Percentiles rank a stretch among this genome's conserved stretches.
These are phyloP conservation scores for Archivesica marissinica DNA, from an alignment of 1,140 invertebrate genomes.

Conservation along the genomic window DNA sequence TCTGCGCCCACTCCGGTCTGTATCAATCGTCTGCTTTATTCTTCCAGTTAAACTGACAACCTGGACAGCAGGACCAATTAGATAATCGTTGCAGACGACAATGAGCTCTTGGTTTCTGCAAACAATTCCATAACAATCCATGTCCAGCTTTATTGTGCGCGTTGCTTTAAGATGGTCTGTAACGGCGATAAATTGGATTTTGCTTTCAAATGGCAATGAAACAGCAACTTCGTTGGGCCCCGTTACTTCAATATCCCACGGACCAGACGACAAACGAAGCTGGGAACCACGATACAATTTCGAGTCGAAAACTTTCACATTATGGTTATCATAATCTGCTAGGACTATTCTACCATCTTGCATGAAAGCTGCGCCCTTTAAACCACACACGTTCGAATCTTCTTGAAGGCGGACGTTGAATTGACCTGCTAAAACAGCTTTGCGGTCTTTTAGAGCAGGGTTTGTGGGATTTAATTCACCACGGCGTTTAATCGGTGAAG, in stretches of 20 bases:
- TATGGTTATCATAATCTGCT: constrained; percentile 62
- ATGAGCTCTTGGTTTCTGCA: constrained; percentile 58
- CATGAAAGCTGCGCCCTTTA: constrained; percentile 45
- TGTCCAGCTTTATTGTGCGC: constrained; percentile 49
- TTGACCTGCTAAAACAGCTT: constrained; percentile 48
- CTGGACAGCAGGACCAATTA: constrained; percentile 55
- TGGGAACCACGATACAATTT: constrained; percentile 54
- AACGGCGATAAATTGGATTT: constrained; percentile 56
- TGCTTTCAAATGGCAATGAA: constrained; percentile 58
- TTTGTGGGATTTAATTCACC: constrained; percentile 8
- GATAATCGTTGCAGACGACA: constrained; percentile 59
- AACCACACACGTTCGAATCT: constrained; percentile 37
- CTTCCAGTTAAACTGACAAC: constrained; percentile 54
- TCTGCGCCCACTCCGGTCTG: constrained; percentile 39
- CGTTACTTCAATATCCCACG: constrained; percentile 56
- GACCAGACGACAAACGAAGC: constrained; percentile 44
- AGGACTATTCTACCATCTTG: constrained; percentile 41
- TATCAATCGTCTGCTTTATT: constrained; percentile 62
- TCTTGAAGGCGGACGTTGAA: constrained; percentile 51
- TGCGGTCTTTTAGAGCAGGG: constrained; percentile 11
- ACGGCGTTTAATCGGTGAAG: constrained; percentile 42
- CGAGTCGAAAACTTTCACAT: constrained; percentile 54
- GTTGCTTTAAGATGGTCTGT: constrained; percentile 46
- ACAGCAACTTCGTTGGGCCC: constrained; percentile 55
- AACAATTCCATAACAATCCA: constrained; percentile 59